Evolutionary conservation across 2,797 vertebrate species (phyloP), one percentile per base, ranked within the genome.

Genomic region (Sandelia bainsii): DNA sequence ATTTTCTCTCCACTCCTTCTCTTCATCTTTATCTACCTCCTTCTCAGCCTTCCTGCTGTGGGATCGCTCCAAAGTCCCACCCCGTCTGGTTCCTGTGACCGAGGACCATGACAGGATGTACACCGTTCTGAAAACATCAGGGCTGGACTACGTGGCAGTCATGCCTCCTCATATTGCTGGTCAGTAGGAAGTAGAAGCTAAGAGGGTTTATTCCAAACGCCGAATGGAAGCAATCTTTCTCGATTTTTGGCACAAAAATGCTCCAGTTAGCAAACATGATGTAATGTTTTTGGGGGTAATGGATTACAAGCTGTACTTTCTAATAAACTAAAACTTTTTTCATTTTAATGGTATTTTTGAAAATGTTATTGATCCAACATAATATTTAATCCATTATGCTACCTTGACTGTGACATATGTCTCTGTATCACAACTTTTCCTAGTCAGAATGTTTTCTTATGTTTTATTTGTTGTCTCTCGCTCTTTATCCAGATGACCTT

Each of bases 101-200:
- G 89, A 96, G 83, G 97, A 98, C 81, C 97, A 98, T 14, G 93
- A 96, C 71, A 92, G 96, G 69, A 98, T 98, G 97, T 90, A 96
- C 83, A 85, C 84, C 0, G 65, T 94, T 52, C 87, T 98, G 75
- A 94, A 94, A 71, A 90, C 93, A 1, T 97, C 95, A 0, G 96
- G 94, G 1, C 91, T 98, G 78, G 94, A 95, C 82, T 98, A 96
- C 0, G 95, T 98, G 79, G 96, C 96, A 0, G 95, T 95, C 32
- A 96, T 98, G 94, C 97, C 97, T 0, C 97, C 97, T 8, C 97
- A 97, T 78, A 97, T 98, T 1, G 96, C 81, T 3, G 93, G 96
- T 96, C 52, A 71, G 80, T 87, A 42, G 11, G 12, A 74, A 70
- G 23, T 14, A 7, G 4, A 73, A 46, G 37, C 11, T n/a, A 2